Evolutionary conservation across 2,113 vertebrate species (phyloP), one percentile per base, ranked within the genome.

Genomic region (Apodemus speciosus): DNA sequence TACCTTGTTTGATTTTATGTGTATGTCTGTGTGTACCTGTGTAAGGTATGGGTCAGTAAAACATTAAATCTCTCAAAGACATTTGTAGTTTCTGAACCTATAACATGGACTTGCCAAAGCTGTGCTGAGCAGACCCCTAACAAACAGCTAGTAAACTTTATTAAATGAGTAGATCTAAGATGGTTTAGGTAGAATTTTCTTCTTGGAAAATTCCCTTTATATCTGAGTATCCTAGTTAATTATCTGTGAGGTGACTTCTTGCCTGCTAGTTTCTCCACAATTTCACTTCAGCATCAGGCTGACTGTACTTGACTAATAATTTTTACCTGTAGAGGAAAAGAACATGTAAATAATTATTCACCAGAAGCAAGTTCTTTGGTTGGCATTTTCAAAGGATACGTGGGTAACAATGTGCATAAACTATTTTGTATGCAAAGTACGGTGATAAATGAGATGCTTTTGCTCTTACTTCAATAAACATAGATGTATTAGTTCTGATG

Each of bases 401-500:
- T 96, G 58, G 18, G 21, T 85, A 79, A 87, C 53, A 94, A 80
- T 72, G 30, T 60, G 5, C 35, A 85, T 18, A 25, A 87, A 53
- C 32, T 58, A 71, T 62, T 95, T 88, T 72, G 16, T 69, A 69
- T 68, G 35, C 25, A 53, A 93, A 96, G 7, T 40, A 73, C 35
- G 49, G 30, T 81, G 38, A 51, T 43, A 94, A 90, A 72, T 88
- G 21, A 68, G 35, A 53, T 46, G 23, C 9, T 90, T 94, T 94
- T 96, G 30, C 46, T 96, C 68, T 95, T 87, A 91, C 76, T 91
- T 95, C 91, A 93, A 51, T 76, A 15, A 94, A 85, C 23, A 92
- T 62, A 72, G 23, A 38, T n/a, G 4, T 60, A 30, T 51, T 93
- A 6, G 1, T 1, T 56, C 9, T 83, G 35, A 72, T 72, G 2